Base-by-base conservation (phyloP, 1,140 invertebrate genomes). In the Acromyrmex charruanus region DNA sequence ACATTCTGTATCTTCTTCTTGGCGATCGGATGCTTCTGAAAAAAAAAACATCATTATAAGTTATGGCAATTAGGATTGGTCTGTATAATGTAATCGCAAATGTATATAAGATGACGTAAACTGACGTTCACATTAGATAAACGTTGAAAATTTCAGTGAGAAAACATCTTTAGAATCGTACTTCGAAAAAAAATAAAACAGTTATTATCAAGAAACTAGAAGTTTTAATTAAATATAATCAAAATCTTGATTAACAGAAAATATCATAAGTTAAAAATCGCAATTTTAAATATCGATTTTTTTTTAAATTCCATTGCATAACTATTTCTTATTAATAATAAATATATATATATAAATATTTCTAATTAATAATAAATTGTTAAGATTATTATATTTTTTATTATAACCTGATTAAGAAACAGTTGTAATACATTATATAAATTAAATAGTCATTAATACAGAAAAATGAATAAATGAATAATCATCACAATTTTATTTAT, bases 31-130 rank as follows among this genome's bases (percentile, higher is more conserved):
- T 66, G 4, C 14, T 79, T 77, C 72, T 65, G 49, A 85, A 28
- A 85, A 85, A 79, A n/a, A 28, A 79, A 28, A 79, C 18, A 10
- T 12, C 28, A 10, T 12, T 18, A 53, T 49, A 69, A 75, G 12
- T 82, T 74, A 71, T 44, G 18, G 14, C 16, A 75, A 28, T 72
- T n/a, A 3, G 14, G 7, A 55, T 21, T n/a, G 2, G 16, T 35
- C 1, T 28, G 31, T 35, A 58, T 44, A 12, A 44, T 66, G 31
- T 16, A 1, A 66, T 58, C 2, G 31, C 18, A 25, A n/a, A 65
- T 65, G 65, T 44, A 21, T n/a, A 51, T 51, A 51, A 44, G 1
- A 18, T 65, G 21, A 77, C 9, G 10, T 44, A 74, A 58, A 74
- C 25, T 68, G 9, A 35, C n/a, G 49, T 21, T 7, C 0, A 58